Conservation (phyloP, 2,888 invertebrate genomes). For the Agrenia bidenticulata region DNA sequence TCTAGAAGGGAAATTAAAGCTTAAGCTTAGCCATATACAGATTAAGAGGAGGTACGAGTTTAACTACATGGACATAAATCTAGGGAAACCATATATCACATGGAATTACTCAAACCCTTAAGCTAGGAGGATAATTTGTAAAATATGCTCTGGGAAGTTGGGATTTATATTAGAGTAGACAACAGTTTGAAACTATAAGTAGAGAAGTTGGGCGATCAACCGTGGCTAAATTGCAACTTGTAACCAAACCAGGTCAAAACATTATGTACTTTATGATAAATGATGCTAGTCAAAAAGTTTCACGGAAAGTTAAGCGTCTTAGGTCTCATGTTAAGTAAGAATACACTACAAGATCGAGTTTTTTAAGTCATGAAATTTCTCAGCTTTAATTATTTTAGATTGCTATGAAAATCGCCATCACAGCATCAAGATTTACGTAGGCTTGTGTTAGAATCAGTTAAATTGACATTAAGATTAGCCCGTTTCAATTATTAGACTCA, state of each 20-base stretch:
- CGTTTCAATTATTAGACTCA: too few relatives aligned
- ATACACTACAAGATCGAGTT: too few relatives aligned
- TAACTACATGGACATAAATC: constrained; percentile 17
- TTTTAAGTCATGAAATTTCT: too few relatives aligned
- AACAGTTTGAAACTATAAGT: not conserved
- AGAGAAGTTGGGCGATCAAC: constrained; percentile 21
- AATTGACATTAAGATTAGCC: too few relatives aligned
- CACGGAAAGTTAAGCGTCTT: not conserved
- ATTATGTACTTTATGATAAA: constrained; percentile 18
- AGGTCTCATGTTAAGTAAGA: too few relatives aligned
- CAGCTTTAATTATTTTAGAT: too few relatives aligned
- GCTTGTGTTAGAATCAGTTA: too few relatives aligned
- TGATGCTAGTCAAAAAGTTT: constrained; percentile 9
- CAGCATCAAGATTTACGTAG: too few relatives aligned
- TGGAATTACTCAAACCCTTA: constrained; percentile 22
- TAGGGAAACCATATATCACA: constrained; percentile 23
- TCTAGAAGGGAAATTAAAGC: constrained; percentile 17
- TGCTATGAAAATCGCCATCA: too few relatives aligned
- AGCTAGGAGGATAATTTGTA: constrained; percentile 19
- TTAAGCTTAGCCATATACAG: constrained; percentile 1
- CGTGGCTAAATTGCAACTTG: constrained; percentile 14
- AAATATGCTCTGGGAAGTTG: constrained; percentile 14
- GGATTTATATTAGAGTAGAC: not conserved
- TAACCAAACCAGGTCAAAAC: constrained; percentile 18
- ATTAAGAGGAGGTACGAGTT: not conserved